phyloP scores from a whole-genome alignment of 2,888 invertebrate species.

The Venusia cambrica region DNA sequence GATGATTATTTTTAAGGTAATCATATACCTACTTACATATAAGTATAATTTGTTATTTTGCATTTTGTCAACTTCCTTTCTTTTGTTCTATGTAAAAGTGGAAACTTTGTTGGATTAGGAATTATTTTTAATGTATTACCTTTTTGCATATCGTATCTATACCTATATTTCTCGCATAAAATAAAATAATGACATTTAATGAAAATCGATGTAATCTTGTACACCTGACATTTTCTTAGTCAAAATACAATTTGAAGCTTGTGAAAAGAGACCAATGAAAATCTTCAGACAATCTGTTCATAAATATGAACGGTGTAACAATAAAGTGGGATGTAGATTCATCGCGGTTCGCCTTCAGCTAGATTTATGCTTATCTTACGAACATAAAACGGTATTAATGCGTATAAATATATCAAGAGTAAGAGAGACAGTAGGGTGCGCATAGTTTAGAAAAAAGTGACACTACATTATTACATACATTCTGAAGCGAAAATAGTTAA shows the following conservation, averaged over 20 bases:
- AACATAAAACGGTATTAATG: constrained; percentile 69
- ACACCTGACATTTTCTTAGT: constrained; percentile 6
- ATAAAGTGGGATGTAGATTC: constrained; percentile 62
- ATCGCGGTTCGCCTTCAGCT: constrained; percentile 50
- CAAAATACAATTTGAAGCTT: constrained; percentile 22
- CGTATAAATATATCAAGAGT: constrained; percentile 69
- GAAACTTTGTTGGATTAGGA: too few species aligned
- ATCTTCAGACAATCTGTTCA: constrained; percentile 39
- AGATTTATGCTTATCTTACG: constrained; percentile 70
- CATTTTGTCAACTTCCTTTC: too few species aligned
- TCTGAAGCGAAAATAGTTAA: too few species aligned
- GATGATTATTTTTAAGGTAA: too few species aligned
- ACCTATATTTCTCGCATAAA: too few species aligned
- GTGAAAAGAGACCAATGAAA: constrained; percentile 37
- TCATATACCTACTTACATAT: too few species aligned
- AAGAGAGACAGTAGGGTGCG: constrained; percentile 40
- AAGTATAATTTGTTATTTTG: too few species aligned
- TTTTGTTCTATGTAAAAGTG: too few species aligned
- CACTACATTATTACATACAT: too few species aligned
- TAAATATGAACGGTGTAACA: constrained; percentile 61
- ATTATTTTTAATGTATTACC: too few species aligned
- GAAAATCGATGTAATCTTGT: constrained; percentile 1
- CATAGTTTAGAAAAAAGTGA: constrained; percentile 21
- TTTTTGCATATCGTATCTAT: too few species aligned
- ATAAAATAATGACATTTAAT: too few species aligned